These are phyloP conservation scores for Tamandua tetradactyla DNA, from an alignment of 2,797 vertebrate genomes.

Conservation along the genomic window DNA sequence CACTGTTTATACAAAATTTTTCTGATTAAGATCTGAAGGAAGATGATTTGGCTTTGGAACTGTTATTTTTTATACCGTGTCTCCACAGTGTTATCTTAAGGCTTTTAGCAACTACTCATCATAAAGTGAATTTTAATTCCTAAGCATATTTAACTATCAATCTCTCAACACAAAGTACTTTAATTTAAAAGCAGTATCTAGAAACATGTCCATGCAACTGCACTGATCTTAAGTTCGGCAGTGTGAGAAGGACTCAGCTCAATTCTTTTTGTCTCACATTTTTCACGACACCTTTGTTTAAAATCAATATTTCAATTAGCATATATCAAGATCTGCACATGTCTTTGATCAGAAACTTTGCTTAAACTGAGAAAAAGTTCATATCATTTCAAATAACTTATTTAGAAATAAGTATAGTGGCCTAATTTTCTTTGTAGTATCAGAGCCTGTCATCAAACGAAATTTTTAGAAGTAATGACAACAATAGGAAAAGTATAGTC, in stretches of 20 bases:
- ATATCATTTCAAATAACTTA: constrained; percentile 40
- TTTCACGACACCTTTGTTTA: constrained; percentile 79
- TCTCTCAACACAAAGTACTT: constrained; percentile 41
- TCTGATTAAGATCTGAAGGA: constrained; percentile 48
- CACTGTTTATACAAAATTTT: constrained; percentile 14
- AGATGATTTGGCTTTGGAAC: constrained; percentile 47
- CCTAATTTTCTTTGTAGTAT: constrained; percentile 41
- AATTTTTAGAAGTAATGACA: constrained; percentile 47
- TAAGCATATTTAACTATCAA: constrained; percentile 52
- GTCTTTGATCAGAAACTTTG: constrained; percentile 69
- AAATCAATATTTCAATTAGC: constrained; percentile 82
- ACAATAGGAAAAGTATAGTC: not conserved
- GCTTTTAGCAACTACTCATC: constrained; percentile 61
- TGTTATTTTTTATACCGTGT: constrained; percentile 13
- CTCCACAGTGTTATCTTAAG: constrained; percentile 32
- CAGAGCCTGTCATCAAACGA: not conserved
- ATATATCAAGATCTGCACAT: constrained; percentile 69
- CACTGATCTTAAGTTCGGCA: not conserved
- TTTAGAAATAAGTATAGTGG: not conserved
- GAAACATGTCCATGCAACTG: constrained; percentile 10
- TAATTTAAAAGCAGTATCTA: constrained; percentile 57
- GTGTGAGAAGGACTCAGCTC: constrained; percentile 66
- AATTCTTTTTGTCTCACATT: constrained; percentile 79
- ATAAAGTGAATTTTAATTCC: constrained; percentile 67
- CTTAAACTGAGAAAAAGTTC: constrained; percentile 64